Evolutionary conservation across 2,113 vertebrate species (phyloP), one percentile per base, ranked within the genome.

Genomic region (Egretta garzetta): DNA sequence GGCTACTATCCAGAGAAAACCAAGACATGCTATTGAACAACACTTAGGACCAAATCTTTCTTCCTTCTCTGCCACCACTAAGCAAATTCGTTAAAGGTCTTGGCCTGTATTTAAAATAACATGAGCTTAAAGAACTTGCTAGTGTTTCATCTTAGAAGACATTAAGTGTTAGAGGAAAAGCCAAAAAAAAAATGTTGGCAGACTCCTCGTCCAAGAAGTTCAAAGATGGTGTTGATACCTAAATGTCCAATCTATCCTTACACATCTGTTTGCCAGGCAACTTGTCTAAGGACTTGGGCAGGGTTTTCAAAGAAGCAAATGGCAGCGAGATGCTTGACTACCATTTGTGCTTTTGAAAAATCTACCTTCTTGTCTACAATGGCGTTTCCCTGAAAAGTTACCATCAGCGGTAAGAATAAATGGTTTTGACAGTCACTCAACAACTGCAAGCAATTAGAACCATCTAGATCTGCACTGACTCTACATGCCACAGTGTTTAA

Each of bases 31-130:
- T 97, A 97, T 96, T 98, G 98, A 97, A 94, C 97, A 97, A 98
- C 98, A 97, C 98, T 97, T 96, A 97, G 92, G 97, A 97, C 96
- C 95, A 98, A 97, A 98, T 98, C 98, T 97, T 98, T 98, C 98
- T 98, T 97, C 87, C 88, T 97, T 74, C 96, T 98, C 96, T 97
- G 95, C 96, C 96, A 95, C 96, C 96, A 95, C 96, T 97, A 98
- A 98, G 98, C 96, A 98, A 96, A 98, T 98, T 98, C 93, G 96
- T 96, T 86, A 97, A 98, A 98, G 98, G 98, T 97, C 98, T 96
- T 96, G 97, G 91, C 98, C 98, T 96, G 80, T 94, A 95, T 98
- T 98, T 97, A 98, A 98, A 98, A 98, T 98, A 98, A 97, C 98
- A 98, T 89, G 95, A 96, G 94, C 97, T 98, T 98, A 97, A 98